Evolutionary conservation across 2,888 invertebrate genomes (phyloP).

Genomic region (Plagodis dolabraria): DNA sequence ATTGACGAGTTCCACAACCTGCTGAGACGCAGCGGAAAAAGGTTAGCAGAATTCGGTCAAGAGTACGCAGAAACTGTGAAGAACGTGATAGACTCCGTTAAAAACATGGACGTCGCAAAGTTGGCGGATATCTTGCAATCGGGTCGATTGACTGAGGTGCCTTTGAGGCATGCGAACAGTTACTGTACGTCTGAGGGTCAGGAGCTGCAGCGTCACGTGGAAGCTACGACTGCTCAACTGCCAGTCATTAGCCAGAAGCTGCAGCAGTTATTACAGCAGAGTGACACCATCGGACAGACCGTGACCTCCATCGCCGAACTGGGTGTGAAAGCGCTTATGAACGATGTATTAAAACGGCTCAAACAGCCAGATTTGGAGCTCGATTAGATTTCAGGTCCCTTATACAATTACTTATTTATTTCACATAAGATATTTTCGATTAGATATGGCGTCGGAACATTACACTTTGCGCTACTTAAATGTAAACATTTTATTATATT

Average conservation of each 20-base stretch:
- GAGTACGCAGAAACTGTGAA: conserved; percentile 31
- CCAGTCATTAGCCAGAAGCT: conserved; percentile 16
- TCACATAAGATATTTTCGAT: no score
- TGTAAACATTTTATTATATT: no score
- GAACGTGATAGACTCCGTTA: conserved; percentile 31
- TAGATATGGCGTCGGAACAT: no score
- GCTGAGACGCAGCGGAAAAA: conserved; percentile 30
- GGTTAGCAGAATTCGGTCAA: conserved; percentile 27
- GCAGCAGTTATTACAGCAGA: conserved; percentile 12
- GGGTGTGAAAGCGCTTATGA: conserved; percentile 2
- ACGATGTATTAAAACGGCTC: conserved; percentile 2
- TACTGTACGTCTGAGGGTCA: conserved; percentile 23
- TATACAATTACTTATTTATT: no score
- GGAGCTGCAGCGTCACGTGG: conserved; percentile 22
- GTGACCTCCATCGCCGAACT: neutral
- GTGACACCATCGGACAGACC: conserved; percentile 1
- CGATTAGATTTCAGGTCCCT: conserved; percentile 6
- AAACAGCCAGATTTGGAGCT: conserved; percentile 6
- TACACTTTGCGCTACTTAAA: no score
- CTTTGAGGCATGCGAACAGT: conserved; percentile 21
- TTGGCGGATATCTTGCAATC: conserved; percentile 32
- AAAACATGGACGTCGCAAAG: conserved; percentile 29
- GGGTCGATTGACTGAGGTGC: conserved; percentile 26
- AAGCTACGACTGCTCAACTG: conserved; percentile 8
- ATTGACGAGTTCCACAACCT: conserved; percentile 35